Percentiles rank a stretch among this genome's conserved stretches.
Conservation (phyloP, 2,113 vertebrate genomes). For the Mobula birostris region DNA sequence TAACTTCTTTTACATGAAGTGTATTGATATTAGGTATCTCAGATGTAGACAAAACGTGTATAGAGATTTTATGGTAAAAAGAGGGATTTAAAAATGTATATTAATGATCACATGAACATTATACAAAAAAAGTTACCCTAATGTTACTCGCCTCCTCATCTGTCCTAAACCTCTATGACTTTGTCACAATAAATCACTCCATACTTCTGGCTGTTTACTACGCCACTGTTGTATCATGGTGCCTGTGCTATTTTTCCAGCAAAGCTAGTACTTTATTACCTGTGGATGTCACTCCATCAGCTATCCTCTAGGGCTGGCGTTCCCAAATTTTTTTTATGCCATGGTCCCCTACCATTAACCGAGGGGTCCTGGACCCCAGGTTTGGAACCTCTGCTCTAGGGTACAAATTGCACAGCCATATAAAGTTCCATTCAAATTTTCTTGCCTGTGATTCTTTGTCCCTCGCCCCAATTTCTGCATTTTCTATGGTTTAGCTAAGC, state of each 20-base stretch:
- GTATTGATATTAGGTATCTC: not conserved
- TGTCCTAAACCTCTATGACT: not conserved
- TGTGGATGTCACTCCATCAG: not conserved
- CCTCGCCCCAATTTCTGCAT: not conserved
- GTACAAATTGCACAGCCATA: not conserved
- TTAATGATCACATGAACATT: not conserved
- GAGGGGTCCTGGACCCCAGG: no score
- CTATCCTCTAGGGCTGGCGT: not conserved
- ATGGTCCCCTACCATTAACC: no score
- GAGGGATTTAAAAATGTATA: not conserved
- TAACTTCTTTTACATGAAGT: not conserved
- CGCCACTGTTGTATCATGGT: not conserved
- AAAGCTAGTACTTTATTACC: not conserved
- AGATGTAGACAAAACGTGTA: not conserved
- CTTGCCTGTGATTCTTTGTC: not conserved
- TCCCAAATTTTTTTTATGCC: no score
- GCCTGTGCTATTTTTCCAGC: no score
- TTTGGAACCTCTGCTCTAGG: no score
- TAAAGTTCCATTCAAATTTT: not conserved
- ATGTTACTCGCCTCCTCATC: not conserved
- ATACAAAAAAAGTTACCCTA: no score
- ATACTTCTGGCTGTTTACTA: not conserved
- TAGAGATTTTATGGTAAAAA: not conserved
- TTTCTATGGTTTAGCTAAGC: not conserved
- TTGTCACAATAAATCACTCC: not conserved